These are phyloP conservation scores for Poliocrania exsul DNA, from an alignment of 2,797 vertebrate genomes.

Conservation along the genomic window DNA sequence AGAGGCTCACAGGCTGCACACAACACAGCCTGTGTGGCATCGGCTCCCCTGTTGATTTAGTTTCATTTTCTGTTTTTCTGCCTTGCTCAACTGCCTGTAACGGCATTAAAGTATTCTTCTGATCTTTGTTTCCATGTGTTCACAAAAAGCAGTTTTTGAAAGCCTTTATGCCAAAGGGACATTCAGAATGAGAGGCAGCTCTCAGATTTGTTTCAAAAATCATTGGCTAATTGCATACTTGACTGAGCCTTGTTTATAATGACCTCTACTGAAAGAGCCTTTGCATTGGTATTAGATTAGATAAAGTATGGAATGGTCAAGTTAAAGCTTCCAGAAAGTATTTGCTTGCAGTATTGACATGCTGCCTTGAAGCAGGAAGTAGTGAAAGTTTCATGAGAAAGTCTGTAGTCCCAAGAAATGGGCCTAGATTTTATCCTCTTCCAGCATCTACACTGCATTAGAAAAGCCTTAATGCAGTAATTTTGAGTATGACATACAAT, in stretches of 20 bases:
- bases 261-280: not conserved
- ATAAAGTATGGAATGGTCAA: not conserved
- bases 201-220: constrained; percentile 15
- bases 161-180: constrained; percentile 38
- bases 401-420: not conserved
- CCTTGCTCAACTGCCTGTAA: constrained; percentile 69
- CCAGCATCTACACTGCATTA: not conserved
- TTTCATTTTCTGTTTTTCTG: constrained; percentile 77
- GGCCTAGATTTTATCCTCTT: not conserved
- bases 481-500: not conserved
- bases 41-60: constrained; percentile 71
- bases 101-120: constrained; percentile 67
- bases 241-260: not conserved
- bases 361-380: not conserved
- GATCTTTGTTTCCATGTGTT: constrained; percentile 67
- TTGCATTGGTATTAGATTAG: not conserved
- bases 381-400: not conserved
- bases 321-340: not conserved
- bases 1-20: not conserved
- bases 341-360: not conserved
- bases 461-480: not conserved
- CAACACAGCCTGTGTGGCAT: constrained; percentile 50
- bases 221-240: not conserved
- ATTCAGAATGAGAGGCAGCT: constrained; percentile 39
- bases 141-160: constrained; percentile 38